Evolutionary conservation across 2,888 invertebrate species (phyloP), one percentile per base, ranked within the genome.

Genomic region (Entomobrya proxima): DNA sequence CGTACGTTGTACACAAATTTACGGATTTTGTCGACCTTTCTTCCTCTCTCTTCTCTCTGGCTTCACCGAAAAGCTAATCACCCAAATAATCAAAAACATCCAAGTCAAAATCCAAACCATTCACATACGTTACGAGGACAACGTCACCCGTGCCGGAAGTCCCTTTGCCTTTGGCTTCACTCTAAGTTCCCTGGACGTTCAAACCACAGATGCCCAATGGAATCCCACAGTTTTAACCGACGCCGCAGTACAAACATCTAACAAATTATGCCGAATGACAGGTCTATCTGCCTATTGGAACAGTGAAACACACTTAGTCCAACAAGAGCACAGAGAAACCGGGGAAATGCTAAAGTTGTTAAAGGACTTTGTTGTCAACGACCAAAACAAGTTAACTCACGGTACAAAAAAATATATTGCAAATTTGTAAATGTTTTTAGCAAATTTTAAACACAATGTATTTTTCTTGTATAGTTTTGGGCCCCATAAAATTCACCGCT

Each of bases 131-230:
- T 98, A 98, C 91, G 98, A 98, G 92, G 98, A 98, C 92, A 95
- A 94, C 88, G 93, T 95, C 27, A 95, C 96, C 0, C 95, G 95
- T 90, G 95, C 95, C 0, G 93, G 94, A 67, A 93, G 93, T 83
- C 96, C 97, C 0, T 97, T 98, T 92, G 94, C 96, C 0, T 93
- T 97, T 90, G 99, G 99, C 15, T 92, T 98, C 81, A 97, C 98
- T 0, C 93, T 99, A 11, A 95, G 96, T 91, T 95, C 95, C 90
- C 94, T 99, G 40, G 94, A 95, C 88, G 95, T 99, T 86, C 95
- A 96, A 91, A 98, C 98, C 47, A 99, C 98, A n/a, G 96, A 98
- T 92, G 94, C 94, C 86, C 94, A 95, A 88, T 98, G 98, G 98
- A 94, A 94, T 81, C 95, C 93, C 18, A 92, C 92, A 35, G 95